phyloP scores from a whole-genome alignment of 1,140 invertebrate species.

The Heliconius nattereri region DNA sequence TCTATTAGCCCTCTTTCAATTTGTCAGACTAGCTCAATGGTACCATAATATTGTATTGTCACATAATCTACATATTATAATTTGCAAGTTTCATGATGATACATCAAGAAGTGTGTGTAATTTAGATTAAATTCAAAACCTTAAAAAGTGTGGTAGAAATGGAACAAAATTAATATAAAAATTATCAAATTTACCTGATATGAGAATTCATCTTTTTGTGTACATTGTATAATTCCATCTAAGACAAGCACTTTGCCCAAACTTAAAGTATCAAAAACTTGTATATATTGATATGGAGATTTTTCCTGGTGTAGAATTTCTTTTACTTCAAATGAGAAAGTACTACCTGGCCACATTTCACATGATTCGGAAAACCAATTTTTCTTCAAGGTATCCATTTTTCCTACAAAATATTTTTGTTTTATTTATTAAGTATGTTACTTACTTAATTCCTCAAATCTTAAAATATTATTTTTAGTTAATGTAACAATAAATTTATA shows the following conservation, averaged over 20 bases:
- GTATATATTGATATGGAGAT: constrained; percentile 94
- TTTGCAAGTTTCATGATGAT: too few relatives aligned
- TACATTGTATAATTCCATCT: constrained; percentile 98
- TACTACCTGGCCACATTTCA: constrained; percentile 95
- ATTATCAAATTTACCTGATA: constrained; percentile 86
- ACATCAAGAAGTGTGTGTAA: too few relatives aligned
- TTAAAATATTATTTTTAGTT: too few relatives aligned
- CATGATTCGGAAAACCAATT: constrained; percentile 96
- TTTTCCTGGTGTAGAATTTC: constrained; percentile 90
- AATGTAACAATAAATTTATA: too few relatives aligned
- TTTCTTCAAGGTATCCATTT: constrained; percentile 84
- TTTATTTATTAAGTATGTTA: too few relatives aligned
- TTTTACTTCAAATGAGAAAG: constrained; percentile 94
- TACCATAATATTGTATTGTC: too few relatives aligned
- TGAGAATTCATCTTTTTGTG: constrained; percentile 97
- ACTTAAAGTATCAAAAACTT: constrained; percentile 94
- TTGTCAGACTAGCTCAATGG: too few relatives aligned
- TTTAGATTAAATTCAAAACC: too few relatives aligned
- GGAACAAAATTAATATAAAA: too few relatives aligned
- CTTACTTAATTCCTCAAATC: neutral
- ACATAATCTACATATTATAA: too few relatives aligned
- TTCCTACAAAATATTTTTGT: neutral
- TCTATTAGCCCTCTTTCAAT: too few relatives aligned
- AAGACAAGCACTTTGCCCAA: constrained; percentile 95
- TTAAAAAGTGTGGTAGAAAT: too few relatives aligned